phyloP scores from a whole-genome alignment of 2,797 vertebrate species.

The Enteromius argenteus region DNA sequence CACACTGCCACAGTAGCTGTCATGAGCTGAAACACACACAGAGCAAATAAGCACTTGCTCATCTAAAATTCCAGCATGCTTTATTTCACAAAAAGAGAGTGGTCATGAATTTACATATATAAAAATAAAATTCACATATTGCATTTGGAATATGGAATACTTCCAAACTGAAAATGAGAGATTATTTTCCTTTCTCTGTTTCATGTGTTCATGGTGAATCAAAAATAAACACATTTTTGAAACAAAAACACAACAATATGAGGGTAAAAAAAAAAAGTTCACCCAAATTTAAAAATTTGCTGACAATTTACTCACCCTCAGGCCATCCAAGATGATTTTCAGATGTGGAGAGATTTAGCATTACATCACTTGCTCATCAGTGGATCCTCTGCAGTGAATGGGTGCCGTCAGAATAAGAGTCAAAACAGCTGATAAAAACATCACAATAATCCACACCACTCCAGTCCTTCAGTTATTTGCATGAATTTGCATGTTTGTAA shows the following conservation, averaged over 20 bases:
- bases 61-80: neutral
- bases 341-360: no score
- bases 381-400: neutral
- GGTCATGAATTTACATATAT: neutral
- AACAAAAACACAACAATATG: neutral
- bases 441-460: neutral
- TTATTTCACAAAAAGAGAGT: neutral
- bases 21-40: constrained; percentile 83
- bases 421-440: neutral
- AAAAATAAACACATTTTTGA: neutral
- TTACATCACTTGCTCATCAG: neutral
- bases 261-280: neutral
- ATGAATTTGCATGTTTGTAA: neutral
- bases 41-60: constrained; percentile 13
- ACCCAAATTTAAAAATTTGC: neutral
- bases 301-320: neutral
- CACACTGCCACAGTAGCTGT: constrained; percentile 86
- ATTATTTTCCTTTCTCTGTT: neutral
- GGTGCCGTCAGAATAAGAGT: neutral
- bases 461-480: neutral
- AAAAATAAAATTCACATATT: neutral
- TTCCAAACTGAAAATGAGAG: no score
- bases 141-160: neutral
- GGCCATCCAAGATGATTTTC: neutral
- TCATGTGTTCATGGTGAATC: neutral